Evolutionary conservation across 2,888 invertebrate genomes (phyloP).

Genomic region (Conomelus anceps): DNA sequence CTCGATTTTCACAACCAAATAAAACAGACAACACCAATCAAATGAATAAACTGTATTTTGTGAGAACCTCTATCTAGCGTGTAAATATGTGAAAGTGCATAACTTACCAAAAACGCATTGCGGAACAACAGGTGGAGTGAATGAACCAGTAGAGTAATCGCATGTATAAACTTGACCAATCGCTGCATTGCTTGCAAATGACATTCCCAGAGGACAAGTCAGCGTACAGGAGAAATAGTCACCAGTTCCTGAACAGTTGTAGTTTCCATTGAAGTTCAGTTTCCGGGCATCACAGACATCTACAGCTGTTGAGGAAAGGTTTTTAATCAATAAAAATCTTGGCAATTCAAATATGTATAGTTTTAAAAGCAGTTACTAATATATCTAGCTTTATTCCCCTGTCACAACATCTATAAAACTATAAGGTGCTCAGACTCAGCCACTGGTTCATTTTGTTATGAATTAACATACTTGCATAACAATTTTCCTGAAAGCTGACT

Average conservation of each 20-base stretch:
- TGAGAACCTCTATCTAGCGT: not conserved
- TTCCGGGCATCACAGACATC: constrained; percentile 55
- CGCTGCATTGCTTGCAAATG: constrained; percentile 55
- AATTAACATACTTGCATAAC: no score
- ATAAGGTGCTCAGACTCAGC: no score
- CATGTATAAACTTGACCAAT: constrained; percentile 35
- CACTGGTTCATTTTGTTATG: no score
- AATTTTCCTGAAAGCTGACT: no score
- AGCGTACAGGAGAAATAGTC: constrained; percentile 57
- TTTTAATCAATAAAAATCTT: constrained; percentile 50
- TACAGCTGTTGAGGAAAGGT: constrained; percentile 45
- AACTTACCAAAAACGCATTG: constrained; percentile 59
- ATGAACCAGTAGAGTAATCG: constrained; percentile 58
- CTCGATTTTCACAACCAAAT: no score
- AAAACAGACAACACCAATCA: no score
- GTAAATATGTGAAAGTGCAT: not conserved
- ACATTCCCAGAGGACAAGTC: constrained; percentile 57
- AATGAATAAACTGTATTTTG: no score
- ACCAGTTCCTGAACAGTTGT: constrained; percentile 58
- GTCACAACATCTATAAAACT: no score
- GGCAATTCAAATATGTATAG: constrained; percentile 63
- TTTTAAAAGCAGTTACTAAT: constrained; percentile 69
- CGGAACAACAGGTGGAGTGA: constrained; percentile 62
- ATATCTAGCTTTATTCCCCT: no score
- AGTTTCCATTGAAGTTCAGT: constrained; percentile 68